Percentiles rank a stretch among this genome's conserved stretches.
phyloP scores from a whole-genome alignment of 2,888 invertebrate genomes.

The Acrobasis repandana region DNA sequence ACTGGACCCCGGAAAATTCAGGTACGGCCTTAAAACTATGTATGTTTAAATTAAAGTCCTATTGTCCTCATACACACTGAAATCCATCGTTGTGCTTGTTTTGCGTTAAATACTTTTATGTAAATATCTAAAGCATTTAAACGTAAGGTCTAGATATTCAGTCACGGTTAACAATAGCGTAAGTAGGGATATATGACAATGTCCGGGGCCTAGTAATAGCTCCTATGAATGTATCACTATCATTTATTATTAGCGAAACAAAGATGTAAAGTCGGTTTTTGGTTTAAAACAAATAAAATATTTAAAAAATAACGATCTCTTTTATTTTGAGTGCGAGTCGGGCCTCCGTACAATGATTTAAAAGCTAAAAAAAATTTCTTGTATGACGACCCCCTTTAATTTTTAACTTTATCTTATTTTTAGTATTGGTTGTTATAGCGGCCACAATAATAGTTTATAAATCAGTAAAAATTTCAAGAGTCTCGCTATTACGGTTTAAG shows the following conservation, averaged over 20 bases:
- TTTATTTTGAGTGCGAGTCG: slow-evolving; percentile 21
- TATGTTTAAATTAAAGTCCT: no score
- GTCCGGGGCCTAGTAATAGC: slow-evolving; percentile 29
- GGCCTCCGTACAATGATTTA: no score
- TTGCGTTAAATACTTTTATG: slow-evolving; percentile 37
- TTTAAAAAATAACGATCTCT: slow-evolving; percentile 31
- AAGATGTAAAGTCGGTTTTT: slow-evolving; percentile 48
- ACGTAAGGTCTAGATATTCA: slow-evolving; percentile 46
- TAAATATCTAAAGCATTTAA: slow-evolving; percentile 51
- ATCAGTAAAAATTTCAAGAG: no score
- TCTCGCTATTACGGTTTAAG: no score
- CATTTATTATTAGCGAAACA: slow-evolving; percentile 33
- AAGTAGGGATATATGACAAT: slow-evolving; percentile 37
- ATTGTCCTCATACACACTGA: slow-evolving; percentile 22
- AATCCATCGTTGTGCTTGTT: slow-evolving; percentile 38
- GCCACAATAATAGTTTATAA: no score
- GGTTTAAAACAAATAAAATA: slow-evolving; percentile 45
- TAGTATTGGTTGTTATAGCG: no score
- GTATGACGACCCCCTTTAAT: no score
- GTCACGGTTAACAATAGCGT: slow-evolving; percentile 38
- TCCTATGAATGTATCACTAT: slow-evolving; percentile 37
- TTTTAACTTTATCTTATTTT: no score
- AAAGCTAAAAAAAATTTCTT: no score
- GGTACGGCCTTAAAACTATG: no score
- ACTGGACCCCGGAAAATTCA: no score